Evolutionary conservation across 2,888 invertebrate genomes (phyloP).

Genomic region (Carpatolechia fugitivella): DNA sequence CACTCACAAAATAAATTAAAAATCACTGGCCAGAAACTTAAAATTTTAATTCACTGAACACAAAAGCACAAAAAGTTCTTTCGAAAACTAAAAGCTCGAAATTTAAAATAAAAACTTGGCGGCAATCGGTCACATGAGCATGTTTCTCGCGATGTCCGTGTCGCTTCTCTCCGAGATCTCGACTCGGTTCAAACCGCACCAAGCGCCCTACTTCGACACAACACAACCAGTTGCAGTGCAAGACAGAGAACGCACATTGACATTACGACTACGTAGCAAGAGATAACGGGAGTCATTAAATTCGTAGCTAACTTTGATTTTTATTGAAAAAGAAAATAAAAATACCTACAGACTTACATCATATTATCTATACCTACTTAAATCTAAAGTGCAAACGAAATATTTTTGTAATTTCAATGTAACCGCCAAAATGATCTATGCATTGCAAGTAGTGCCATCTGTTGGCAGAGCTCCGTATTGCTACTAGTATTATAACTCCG

Average conservation of each 20-base stretch:
- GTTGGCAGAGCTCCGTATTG: not conserved
- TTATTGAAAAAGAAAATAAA: slow-evolving; percentile 10
- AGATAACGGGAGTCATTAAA: slow-evolving; percentile 31
- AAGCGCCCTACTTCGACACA: slow-evolving; percentile 72
- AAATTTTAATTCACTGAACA: slow-evolving; percentile 37
- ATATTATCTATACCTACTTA: not conserved
- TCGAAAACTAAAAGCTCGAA: slow-evolving; percentile 49
- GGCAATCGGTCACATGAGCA: slow-evolving; percentile 71
- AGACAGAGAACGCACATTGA: slow-evolving; percentile 55
- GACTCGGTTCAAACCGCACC: slow-evolving; percentile 61
- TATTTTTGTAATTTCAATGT: not conserved
- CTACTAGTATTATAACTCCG: too few species aligned
- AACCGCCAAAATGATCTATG: not conserved
- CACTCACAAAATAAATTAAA: slow-evolving; percentile 38
- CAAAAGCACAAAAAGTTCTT: slow-evolving; percentile 44
- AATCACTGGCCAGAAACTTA: slow-evolving; percentile 34
- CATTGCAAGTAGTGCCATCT: not conserved
- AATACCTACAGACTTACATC: too few species aligned
- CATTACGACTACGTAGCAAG: slow-evolving; percentile 35
- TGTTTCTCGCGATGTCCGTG: slow-evolving; percentile 69
- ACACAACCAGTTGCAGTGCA: slow-evolving; percentile 60
- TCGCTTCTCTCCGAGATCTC: slow-evolving; percentile 73
- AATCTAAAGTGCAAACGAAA: not conserved
- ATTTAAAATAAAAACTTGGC: slow-evolving; percentile 52
- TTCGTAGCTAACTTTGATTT: not conserved